phyloP scores from a whole-genome alignment of 2,113 vertebrate species.

The Sinocyclocheilus maitianheensis region DNA sequence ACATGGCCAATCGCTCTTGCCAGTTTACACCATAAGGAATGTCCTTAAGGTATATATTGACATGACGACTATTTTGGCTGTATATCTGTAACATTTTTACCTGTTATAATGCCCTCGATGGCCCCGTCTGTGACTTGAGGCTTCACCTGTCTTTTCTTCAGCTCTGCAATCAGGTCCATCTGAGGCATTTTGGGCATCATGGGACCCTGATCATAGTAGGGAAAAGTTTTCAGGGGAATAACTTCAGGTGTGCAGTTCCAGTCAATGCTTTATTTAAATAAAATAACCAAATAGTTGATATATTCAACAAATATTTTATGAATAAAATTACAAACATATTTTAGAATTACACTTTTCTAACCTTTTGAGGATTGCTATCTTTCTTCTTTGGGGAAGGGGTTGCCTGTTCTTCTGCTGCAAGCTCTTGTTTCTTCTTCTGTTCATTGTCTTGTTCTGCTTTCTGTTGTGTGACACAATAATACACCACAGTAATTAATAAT shows the following conservation, averaged over 20 bases:
- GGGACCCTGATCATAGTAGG: constrained; percentile 65
- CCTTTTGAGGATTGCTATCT: constrained; percentile 66
- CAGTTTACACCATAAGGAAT: background rate
- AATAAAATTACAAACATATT: background rate
- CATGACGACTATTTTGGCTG: background rate
- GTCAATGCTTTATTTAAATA: background rate
- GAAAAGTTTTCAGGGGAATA: background rate
- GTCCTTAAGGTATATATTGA: background rate
- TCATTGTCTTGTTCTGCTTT: constrained; percentile 87
- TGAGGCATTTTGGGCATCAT: constrained; percentile 82
- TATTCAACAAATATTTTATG: background rate
- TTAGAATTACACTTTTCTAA: constrained; percentile 41
- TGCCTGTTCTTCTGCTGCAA: constrained; percentile 65
- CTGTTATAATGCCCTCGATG: constrained; percentile 97
- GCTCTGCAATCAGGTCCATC: constrained; percentile 95
- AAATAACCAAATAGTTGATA: background rate
- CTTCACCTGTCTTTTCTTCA: constrained; percentile 95
- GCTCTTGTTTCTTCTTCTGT: constrained; percentile 84
- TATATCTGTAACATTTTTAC: constrained; percentile 70
- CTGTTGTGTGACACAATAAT: constrained; percentile 66
- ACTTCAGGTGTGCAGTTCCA: background rate
- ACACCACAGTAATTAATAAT: background rate
- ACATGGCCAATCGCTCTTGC: constrained; percentile 65
- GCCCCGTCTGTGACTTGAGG: constrained; percentile 91
- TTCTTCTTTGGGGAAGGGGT: constrained; percentile 51